Evolutionary conservation across 2,113 vertebrate genomes (phyloP), one percentile per base, ranked within the genome.

Genomic region (Lota lota): DNA sequence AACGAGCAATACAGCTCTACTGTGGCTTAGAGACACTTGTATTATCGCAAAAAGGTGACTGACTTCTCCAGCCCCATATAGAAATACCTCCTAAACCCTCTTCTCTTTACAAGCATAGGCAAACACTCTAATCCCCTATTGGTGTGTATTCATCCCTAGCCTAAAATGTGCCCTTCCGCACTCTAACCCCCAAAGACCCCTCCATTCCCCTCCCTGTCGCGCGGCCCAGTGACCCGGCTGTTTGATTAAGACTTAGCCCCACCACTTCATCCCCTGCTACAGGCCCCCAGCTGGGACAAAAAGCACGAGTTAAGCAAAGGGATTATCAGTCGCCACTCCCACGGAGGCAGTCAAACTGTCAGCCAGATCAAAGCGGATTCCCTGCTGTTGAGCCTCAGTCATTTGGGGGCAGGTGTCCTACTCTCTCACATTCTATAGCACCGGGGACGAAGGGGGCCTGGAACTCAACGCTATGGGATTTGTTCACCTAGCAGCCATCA

Each of bases 211-310:
- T 88, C 53, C 53, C 15, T 56, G 40, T 80, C 80, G 75, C 82
- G 82, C 66, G 85, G 84, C 86, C 40, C 82, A 83, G 77, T 69
- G 69, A 82, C 87, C 83, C 75, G 33, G 82, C 81, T 93, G 86
- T 95, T 93, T 95, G 93, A 95, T 95, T 94, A 95, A 93, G 90
- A 94, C 90, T 96, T 94, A 95, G 91, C 83, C 40, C 90, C 87
- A 83, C 82, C 90, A 85, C 86, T 94, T 93, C 90, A 94, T 92
- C 87, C 92, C 40, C 40, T 10, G 83, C 87, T 87, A 94, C 93
- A 93, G 92, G 90, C 91, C 91, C 83, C 91, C 92, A 79, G 86
- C 93, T 92, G 88, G 91, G 91, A 91, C 93, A 91, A 92, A 93
- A 95, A 94, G 92, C 93, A 93, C 87, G 90, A 93, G 92, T 93